These are phyloP conservation scores for Hipposideros armiger DNA, from an alignment of 2,113 vertebrate genomes.

Conservation along the genomic window DNA sequence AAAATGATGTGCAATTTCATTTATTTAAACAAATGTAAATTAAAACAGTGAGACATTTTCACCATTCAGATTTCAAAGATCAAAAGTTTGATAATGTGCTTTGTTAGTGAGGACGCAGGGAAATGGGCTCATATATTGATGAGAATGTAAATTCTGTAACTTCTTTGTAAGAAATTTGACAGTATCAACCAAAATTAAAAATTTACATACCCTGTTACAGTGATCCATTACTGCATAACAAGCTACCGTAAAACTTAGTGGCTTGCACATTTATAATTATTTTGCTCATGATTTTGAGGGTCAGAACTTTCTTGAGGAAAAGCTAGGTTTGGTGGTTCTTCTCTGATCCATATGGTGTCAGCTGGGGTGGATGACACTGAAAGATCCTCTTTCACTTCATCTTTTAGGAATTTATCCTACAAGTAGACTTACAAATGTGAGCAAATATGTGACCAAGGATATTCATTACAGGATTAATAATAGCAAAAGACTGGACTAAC, in stretches of 20 bases:
- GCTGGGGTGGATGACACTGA: background rate
- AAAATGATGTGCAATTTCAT: background rate
- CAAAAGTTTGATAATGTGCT: background rate
- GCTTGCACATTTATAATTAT: background rate
- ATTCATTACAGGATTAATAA: background rate
- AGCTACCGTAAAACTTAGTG: background rate
- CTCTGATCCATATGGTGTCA: background rate
- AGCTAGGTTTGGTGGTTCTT: background rate
- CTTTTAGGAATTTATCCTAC: background rate
- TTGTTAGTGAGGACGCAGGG: background rate
- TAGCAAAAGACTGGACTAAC: background rate
- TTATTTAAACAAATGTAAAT: background rate
- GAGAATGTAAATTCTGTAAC: background rate
- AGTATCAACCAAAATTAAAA: background rate
- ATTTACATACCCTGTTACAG: background rate
- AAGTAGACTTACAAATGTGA: background rate
- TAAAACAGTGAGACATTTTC: constrained; percentile 2
- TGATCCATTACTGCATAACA: background rate
- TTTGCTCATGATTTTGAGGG: background rate
- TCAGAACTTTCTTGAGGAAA: background rate
- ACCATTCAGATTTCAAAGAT: background rate
- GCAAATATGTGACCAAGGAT: background rate
- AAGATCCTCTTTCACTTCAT: background rate
- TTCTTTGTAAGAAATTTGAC: constrained; percentile 8
- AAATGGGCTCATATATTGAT: background rate